Conservation (phyloP, 2,797 vertebrate species). For the Natrix natrix region DNA sequence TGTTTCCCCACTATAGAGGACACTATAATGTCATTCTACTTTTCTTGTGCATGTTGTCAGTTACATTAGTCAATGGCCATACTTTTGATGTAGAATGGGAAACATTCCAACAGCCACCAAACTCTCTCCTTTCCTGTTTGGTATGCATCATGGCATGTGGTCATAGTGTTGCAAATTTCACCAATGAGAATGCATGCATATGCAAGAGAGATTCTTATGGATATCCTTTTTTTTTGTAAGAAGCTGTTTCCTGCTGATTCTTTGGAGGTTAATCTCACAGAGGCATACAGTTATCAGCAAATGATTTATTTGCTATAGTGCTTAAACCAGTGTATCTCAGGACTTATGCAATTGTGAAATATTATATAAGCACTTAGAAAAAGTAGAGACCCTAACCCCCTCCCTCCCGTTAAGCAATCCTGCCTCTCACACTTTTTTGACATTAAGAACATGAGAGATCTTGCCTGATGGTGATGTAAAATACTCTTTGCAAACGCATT, state of each 20-base stretch:
- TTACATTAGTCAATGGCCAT: background rate
- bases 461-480: background rate
- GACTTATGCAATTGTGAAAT: background rate
- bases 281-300: constrained; percentile 37
- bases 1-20: background rate
- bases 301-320: background rate
- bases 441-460: background rate
- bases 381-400: background rate
- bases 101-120: background rate
- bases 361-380: background rate
- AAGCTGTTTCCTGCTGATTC: constrained; percentile 35
- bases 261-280: constrained; percentile 44
- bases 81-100: background rate
- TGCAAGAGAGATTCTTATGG: constrained; percentile 28
- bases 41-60: background rate
- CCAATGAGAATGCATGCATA: constrained; percentile 21
- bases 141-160: background rate
- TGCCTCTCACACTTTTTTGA: background rate
- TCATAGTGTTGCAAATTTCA: background rate
- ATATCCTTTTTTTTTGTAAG: background rate
- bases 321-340: background rate
- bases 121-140: background rate
- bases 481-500: background rate
- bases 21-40: background rate
- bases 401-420: background rate